Base-by-base conservation (phyloP, 1,140 invertebrate species). In the Portunus trituberculatus region DNA sequence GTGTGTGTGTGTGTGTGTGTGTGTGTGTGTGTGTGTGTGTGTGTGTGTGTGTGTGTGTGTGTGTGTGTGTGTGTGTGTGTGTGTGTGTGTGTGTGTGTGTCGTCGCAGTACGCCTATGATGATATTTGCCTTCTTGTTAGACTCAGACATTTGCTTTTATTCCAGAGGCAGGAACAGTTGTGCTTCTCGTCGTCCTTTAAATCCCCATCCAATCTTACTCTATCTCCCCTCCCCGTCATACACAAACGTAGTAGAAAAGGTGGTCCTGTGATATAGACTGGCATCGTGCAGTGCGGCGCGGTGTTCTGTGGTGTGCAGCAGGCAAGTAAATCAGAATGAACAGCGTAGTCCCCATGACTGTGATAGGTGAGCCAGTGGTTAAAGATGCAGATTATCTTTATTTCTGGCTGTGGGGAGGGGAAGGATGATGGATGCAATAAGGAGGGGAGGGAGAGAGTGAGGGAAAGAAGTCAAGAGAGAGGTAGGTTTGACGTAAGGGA, bases 301-400 rank as follows among this genome's bases (percentile, higher is more conserved):
- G 39, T 59, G 12, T 12, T 20, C 3, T 12, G 20, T 76, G n/a
- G 67, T 76, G 67, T n/a, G 67, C 67, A n/a, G 16, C n/a, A 25
- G 1, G 67, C 6, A 3, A 76, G 67, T 76, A 76, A 76, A 25
- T 76, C 67, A 76, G 67, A 20, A 1, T n/a, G 16, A 20, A 7
- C 67, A 25, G 67, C 67, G 20, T 0, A 12, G 67, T 76, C 67
- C 67, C 67, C 67, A 76, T 20, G 25, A 20, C n/a, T n/a, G 10
- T 76, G 67, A 76, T 76, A 76, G 67, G 67, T 2, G 67, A 76
- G 20, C n/a, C 67, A 76, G 20, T n/a, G 67, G 20, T 76, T 76
- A 76, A 76, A 76, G 67, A 76, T 76, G 67, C 67, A 76, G 67
- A 76, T 76, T 76, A 76, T 76, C 67, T 76, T 76, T 76, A 76